Percentiles rank a stretch among this genome's conserved stretches.
Evolutionary conservation across 2,797 vertebrate genomes (phyloP).

Genomic region (Loriculus beryllinus): DNA sequence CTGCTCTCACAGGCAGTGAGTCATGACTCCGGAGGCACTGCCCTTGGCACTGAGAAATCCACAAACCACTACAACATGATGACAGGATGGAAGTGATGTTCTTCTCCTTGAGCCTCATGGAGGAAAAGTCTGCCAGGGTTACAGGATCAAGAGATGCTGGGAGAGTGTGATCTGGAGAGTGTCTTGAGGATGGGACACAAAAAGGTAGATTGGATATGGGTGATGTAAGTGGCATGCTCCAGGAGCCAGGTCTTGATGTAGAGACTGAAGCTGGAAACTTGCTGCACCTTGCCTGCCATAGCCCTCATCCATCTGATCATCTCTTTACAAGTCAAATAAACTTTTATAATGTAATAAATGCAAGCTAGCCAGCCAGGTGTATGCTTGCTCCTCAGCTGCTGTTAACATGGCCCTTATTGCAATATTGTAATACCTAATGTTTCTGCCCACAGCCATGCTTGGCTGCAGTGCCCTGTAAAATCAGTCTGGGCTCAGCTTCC

Average conservation of each 20-base stretch:
- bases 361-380: not conserved
- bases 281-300: not conserved
- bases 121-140: not conserved
- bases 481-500: not conserved
- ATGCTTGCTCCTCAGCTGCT: not conserved
- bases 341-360: not conserved
- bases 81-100: not conserved
- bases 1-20: not conserved
- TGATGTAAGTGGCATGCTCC: accelerated
- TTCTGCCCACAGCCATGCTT: not conserved
- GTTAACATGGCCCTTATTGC: not conserved
- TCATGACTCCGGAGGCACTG: not conserved
- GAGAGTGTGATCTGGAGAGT: not conserved
- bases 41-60: not conserved
- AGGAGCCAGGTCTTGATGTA: not conserved
- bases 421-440: accelerated
- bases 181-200: not conserved
- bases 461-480: not conserved
- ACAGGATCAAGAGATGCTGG: not conserved
- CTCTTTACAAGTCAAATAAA: not conserved
- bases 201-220: not conserved
- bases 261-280: not conserved
- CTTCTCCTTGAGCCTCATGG: not conserved
- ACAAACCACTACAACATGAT: not conserved
- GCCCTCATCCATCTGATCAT: not conserved